Base-by-base conservation (phyloP, 2,888 invertebrate species). In the Xestia c-nigrum region DNA sequence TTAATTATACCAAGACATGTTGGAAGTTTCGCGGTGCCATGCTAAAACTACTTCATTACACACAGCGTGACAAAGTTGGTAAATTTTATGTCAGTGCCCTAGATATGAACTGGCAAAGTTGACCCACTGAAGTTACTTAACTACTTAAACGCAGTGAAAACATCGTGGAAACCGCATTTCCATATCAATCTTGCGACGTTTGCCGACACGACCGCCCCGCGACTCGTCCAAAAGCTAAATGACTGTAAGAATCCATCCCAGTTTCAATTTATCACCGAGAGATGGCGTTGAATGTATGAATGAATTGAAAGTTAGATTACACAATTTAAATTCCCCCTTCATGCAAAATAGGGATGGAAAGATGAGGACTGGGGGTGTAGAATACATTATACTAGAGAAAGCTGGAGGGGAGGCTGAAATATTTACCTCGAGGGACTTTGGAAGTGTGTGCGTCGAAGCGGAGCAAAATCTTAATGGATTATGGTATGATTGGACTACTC, bases 301-400 rank as follows among this genome's bases (percentile, higher is more conserved):
- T 96, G 96, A 96, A 96, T 96, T 96, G 96, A 96, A 96, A 96
- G 96, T 96, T 96, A 96, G 96, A 96, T 96, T 96, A 96, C 95
- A 96, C 96, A 96, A 96, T 96, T 96, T 96, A 96, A 96, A 96
- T 96, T 96, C 96, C 94, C 96, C 96, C 96, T 95, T 95, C 94
- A 96, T 96, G 96, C 96, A 96, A 96, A 96, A 96, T 95, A 96
- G 96, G 96, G 95, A 92, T 90, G 93, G 93, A 95, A 96, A 95
- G 96, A 95, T 96, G 96, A 96, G 96, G 96, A 95, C 92, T 95
- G 92, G 93, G 94, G 94, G 92, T 89, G 91, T 89, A 90, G 96
- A 96, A 96, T 96, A 96, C 92, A 96, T 96, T 96, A 96, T 93
- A 93, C 92, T 89, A 90, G 87, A 88, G 89, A 90, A 89, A 89